These are phyloP conservation scores for Callopanchax toddi DNA, from an alignment of 2,113 vertebrate species.

Conservation along the genomic window DNA sequence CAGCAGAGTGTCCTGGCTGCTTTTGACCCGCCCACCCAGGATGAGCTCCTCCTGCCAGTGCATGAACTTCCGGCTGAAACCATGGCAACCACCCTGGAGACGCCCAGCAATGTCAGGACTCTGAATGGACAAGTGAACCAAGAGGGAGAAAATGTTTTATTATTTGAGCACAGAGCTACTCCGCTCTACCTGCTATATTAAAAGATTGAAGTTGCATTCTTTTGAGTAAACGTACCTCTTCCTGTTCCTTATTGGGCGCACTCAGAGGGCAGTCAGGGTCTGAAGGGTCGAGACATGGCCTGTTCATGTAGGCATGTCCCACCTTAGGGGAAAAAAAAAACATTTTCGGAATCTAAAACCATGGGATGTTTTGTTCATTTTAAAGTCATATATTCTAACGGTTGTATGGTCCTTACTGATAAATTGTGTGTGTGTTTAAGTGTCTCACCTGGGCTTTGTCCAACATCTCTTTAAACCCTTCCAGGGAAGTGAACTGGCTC, in stretches of 20 bases:
- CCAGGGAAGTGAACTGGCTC: conserved; percentile 92
- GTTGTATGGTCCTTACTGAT: no score
- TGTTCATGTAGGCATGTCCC: conserved; percentile 95
- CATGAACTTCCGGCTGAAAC: conserved; percentile 98
- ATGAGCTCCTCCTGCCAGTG: conserved; percentile 98
- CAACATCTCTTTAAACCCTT: conserved; percentile 95
- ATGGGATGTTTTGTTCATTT: no score
- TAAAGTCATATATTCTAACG: no score
- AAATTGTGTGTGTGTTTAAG: not conserved
- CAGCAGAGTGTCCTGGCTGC: conserved; percentile 85
- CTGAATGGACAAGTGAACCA: conserved; percentile 67
- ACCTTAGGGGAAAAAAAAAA: no score
- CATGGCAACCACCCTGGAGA: conserved; percentile 92
- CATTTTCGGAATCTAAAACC: no score
- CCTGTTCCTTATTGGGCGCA: conserved; percentile 88
- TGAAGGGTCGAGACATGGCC: conserved; percentile 89
- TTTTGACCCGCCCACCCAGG: conserved; percentile 88
- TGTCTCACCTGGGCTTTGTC: conserved; percentile 93
- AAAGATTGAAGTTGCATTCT: conserved; percentile 3
- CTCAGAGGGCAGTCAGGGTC: conserved; percentile 91
- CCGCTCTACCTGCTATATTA: not conserved
- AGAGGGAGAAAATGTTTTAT: conserved; percentile 11
- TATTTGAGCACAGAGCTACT: not conserved
- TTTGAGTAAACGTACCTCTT: conserved; percentile 67
- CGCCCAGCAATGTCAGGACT: conserved; percentile 84